Evolutionary conservation across 2,113 vertebrate genomes (phyloP).

Genomic region (Aspidoscelis tigris): DNA sequence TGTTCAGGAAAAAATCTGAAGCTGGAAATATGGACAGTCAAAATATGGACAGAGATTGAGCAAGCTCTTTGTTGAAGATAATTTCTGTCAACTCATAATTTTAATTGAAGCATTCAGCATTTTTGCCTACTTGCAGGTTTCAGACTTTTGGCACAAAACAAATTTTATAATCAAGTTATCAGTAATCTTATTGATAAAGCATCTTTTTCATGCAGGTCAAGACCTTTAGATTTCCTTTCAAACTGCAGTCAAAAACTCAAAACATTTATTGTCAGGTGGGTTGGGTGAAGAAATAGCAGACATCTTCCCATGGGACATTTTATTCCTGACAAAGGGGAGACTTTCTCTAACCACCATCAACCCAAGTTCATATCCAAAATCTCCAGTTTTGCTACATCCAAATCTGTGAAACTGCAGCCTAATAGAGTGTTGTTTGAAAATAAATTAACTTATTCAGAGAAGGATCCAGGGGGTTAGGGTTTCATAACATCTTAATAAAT

Average conservation of each 20-base stretch:
- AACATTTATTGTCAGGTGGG: neutral
- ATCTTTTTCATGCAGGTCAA: neutral
- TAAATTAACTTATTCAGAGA: neutral
- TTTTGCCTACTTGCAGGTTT: slow-evolving; percentile 16
- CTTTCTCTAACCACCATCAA: neutral
- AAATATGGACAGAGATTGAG: neutral
- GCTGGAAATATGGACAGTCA: neutral
- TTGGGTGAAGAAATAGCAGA: neutral
- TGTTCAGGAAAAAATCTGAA: neutral
- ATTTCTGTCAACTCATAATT: slow-evolving; percentile 9
- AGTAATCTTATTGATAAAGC: neutral
- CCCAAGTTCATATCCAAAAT: neutral
- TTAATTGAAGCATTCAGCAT: neutral
- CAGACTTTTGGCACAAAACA: neutral
- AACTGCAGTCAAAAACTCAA: neutral
- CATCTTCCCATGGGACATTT: too few species aligned
- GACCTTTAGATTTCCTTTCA: neutral
- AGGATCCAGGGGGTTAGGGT: neutral
- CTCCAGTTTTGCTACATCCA: too few species aligned
- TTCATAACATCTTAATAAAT: neutral
- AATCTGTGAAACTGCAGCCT: too few species aligned
- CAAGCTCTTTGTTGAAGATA: slow-evolving; percentile 5
- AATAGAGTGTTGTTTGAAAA: neutral
- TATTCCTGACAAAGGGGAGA: neutral
- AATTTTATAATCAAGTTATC: neutral